Conservation (phyloP, 2,113 vertebrate species). For the Istiophorus platypterus region DNA sequence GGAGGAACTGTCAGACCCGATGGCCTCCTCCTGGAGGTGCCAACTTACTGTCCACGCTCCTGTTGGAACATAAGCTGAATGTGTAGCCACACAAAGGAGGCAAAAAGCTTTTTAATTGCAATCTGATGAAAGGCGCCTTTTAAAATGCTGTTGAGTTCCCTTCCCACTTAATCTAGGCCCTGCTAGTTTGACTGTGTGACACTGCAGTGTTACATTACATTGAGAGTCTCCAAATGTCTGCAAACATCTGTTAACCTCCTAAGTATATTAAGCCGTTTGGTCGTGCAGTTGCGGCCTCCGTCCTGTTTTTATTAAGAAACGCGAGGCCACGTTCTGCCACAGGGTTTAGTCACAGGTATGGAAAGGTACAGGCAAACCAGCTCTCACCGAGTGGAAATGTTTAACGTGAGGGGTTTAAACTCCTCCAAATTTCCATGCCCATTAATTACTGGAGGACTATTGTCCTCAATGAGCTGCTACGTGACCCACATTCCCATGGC, state of each 20-base stretch:
- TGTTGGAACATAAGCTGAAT: constrained; percentile 63
- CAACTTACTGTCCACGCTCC: constrained; percentile 72
- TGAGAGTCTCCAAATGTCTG: constrained; percentile 23
- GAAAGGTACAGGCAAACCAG: constrained; percentile 38
- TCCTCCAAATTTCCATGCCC: constrained; percentile 62
- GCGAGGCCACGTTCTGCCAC: constrained; percentile 14
- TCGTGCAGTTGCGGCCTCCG: not conserved
- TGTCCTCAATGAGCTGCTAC: constrained; percentile 61
- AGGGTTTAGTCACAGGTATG: constrained; percentile 44
- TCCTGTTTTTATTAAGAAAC: not conserved
- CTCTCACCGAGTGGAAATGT: constrained; percentile 61
- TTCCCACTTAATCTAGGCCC: constrained; percentile 2
- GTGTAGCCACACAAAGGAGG: constrained; percentile 35
- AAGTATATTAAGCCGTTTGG: not conserved
- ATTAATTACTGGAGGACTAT: constrained; percentile 69
- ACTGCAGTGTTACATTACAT: not conserved
- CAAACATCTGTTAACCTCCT: constrained; percentile 9
- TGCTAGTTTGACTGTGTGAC: constrained; percentile 1
- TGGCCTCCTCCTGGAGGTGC: constrained; percentile 66
- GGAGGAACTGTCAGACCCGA: constrained; percentile 63
- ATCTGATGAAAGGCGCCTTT: constrained; percentile 70
- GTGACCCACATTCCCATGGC: constrained; percentile 73
- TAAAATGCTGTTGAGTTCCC: constrained; percentile 33
- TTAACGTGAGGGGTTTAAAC: constrained; percentile 39
- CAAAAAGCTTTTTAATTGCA: constrained; percentile 60